Conservation (phyloP, 2,113 vertebrate genomes). For the Tringa solitaria region DNA sequence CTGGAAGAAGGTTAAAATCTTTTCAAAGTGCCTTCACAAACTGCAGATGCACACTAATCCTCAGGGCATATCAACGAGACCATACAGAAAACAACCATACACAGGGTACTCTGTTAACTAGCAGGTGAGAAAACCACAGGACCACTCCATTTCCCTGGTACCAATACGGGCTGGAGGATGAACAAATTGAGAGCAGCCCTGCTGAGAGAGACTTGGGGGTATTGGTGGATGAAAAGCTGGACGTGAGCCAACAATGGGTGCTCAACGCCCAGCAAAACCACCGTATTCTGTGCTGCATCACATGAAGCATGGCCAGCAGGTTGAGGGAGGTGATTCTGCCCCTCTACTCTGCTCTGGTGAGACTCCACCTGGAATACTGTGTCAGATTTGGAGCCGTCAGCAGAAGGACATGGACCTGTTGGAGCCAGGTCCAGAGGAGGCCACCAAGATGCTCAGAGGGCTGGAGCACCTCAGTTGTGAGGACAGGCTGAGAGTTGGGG, state of each 20-base stretch:
- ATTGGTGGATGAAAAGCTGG: neutral
- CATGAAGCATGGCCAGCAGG: neutral
- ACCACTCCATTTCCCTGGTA: neutral
- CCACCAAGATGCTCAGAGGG: neutral
- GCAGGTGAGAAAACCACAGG: neutral
- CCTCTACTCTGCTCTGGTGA: neutral
- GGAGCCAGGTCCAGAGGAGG: neutral
- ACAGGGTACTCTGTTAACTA: fast-evolving
- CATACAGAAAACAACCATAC: too few species aligned
- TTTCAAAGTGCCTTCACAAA: neutral
- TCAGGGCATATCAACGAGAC: neutral
- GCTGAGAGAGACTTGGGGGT: neutral
- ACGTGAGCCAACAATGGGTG: neutral
- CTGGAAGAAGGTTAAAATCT: neutral
- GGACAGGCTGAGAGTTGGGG: too few species aligned
- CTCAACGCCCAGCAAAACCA: neutral
- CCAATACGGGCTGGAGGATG: neutral
- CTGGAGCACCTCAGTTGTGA: too few species aligned
- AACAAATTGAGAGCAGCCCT: neutral
- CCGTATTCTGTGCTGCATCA: neutral
- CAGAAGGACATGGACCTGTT: neutral
- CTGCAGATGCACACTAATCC: neutral
- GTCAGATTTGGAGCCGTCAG: neutral
- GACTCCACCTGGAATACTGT: neutral
- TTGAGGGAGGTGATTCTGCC: neutral